Evolutionary conservation across 2,797 vertebrate genomes (phyloP).

Genomic region (Pseudopleuronectes americanus): DNA sequence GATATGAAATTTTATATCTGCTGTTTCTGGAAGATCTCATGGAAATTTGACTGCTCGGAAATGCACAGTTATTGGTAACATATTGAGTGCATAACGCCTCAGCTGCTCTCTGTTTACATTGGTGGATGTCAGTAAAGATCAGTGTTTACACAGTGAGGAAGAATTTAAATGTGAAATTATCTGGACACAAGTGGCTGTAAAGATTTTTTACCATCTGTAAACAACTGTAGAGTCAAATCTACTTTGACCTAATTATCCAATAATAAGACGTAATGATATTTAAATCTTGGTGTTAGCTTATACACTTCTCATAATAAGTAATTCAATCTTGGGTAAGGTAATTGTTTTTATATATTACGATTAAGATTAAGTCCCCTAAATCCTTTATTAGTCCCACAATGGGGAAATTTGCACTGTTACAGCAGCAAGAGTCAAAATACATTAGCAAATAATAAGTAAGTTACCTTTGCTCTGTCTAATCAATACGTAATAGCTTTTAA

Average conservation of each 20-base stretch:
- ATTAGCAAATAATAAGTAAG: no score
- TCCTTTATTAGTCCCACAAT: no score
- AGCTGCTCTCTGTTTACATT: constrained; percentile 34
- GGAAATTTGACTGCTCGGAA: constrained; percentile 59
- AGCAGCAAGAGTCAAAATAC: no score
- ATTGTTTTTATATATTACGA: no score
- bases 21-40: constrained; percentile 48
- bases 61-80: constrained; percentile 35
- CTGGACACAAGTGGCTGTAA: constrained; percentile 14
- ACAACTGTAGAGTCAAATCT: not conserved
- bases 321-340: no score
- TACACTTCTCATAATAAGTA: no score
- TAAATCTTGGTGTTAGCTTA: not conserved
- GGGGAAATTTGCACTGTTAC: no score
- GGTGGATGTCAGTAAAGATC: constrained; percentile 26
- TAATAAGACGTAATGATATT: not conserved
- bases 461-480: not conserved
- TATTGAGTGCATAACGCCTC: constrained; percentile 28
- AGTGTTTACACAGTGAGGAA: constrained; percentile 29
- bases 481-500: not conserved
- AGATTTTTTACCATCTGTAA: constrained; percentile 25
- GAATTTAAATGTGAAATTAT: constrained; percentile 24
- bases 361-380: no score
- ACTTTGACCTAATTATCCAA: not conserved
- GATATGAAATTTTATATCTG: constrained; percentile 58